Conservation (phyloP, 1,140 invertebrate species). For the Drosophila micromelanica region DNA sequence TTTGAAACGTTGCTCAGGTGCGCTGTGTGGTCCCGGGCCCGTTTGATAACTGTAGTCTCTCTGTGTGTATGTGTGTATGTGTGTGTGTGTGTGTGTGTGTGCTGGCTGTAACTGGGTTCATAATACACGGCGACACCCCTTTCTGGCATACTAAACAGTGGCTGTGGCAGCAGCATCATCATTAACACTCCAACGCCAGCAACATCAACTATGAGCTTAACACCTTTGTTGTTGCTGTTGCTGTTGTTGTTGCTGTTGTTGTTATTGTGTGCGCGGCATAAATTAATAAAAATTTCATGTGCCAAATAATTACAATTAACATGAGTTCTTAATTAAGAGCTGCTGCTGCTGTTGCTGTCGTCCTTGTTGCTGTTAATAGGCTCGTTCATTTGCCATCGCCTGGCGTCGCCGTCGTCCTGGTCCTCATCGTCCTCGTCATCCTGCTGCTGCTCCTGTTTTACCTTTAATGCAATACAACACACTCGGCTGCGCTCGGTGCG, state of each 20-base stretch:
- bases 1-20: constrained; percentile 20
- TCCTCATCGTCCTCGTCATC: too few relatives aligned
- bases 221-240: constrained; percentile 54
- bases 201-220: constrained; percentile 43
- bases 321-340: constrained; percentile 84
- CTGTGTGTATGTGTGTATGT: too few relatives aligned
- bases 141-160: constrained; percentile 73
- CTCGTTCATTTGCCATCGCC: constrained; percentile 70
- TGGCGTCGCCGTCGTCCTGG: constrained; percentile 21
- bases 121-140: constrained; percentile 31
- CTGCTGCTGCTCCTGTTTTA: constrained; percentile 47
- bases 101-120: constrained; percentile 12
- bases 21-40: constrained; percentile 10
- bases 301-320: constrained; percentile 84
- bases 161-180: constrained; percentile 24
- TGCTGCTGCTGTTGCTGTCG: constrained; percentile 53
- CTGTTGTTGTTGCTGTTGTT: constrained; percentile 50
- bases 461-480: constrained; percentile 81
- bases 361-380: constrained; percentile 80
- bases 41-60: constrained; percentile 36
- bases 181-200: constrained; percentile 45
- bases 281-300: constrained; percentile 84
- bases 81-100: too few relatives aligned
- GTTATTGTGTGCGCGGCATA: constrained; percentile 79
- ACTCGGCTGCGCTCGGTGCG: constrained; percentile 77